Conservation (phyloP, 2,797 vertebrate species). For the Urophycis tenuis region DNA sequence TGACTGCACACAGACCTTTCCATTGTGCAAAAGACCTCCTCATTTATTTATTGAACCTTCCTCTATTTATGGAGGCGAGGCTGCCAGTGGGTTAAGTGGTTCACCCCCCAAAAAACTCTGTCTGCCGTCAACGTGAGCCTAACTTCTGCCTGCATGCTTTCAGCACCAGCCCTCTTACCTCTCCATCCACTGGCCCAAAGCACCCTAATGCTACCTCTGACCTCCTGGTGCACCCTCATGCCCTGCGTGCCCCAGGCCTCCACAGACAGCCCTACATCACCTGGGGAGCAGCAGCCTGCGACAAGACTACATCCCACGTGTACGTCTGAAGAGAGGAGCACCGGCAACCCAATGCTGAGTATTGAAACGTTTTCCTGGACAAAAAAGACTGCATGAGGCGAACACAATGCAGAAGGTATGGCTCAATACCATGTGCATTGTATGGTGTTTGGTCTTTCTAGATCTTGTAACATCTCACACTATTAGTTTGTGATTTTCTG, state of each 20-base stretch:
- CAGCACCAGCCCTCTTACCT: slow-evolving; percentile 20
- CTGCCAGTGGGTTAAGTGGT: slow-evolving; percentile 24
- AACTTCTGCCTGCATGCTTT: slow-evolving; percentile 53
- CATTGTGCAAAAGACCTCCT: slow-evolving; percentile 50
- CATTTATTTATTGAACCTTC: slow-evolving; percentile 8
- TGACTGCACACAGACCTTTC: slow-evolving; percentile 40
- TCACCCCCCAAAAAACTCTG: slow-evolving; percentile 32
- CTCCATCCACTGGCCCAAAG: slow-evolving; percentile 13
- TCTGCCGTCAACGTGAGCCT: slow-evolving; percentile 33
- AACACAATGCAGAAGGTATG: not conserved
- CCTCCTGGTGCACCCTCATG: slow-evolving; percentile 16
- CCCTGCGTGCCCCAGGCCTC: slow-evolving; percentile 34
- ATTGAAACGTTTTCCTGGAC: not conserved
- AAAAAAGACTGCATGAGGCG: slow-evolving; percentile 2
- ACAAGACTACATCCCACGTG: slow-evolving; percentile 4
- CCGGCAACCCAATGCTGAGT: not conserved
- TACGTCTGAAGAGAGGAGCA: slow-evolving; percentile 9
- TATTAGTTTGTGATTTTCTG: too few species aligned
- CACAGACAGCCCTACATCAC: slow-evolving; percentile 41
- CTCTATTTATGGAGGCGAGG: slow-evolving; percentile 24
- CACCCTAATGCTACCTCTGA: slow-evolving; percentile 16
- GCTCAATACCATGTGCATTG: not conserved
- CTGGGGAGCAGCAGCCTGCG: slow-evolving; percentile 19
- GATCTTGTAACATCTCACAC: not conserved
- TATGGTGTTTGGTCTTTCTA: not conserved